Evolutionary conservation across 92 coral and sea anemone species (phyloP).

Genomic region (Porites lobata): DNA sequence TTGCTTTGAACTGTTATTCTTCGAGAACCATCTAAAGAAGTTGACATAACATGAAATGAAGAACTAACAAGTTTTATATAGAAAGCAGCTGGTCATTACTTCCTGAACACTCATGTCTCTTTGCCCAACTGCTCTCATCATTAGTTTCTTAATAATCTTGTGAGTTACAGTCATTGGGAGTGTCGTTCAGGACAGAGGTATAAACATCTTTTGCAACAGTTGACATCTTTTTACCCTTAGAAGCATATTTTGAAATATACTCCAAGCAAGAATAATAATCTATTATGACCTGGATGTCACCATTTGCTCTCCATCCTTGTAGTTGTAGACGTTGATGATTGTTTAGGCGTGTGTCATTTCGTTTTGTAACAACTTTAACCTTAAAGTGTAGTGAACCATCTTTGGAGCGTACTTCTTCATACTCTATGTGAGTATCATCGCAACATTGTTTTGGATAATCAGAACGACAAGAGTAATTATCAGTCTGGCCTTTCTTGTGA

Average conservation of each 20-base stretch:
- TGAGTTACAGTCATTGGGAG: conserved; percentile 8
- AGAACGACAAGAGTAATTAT: conserved; percentile 51
- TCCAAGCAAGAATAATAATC: conserved; percentile 66
- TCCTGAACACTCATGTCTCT: conserved; percentile 51
- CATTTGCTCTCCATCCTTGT: conserved; percentile 69
- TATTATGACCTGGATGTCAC: conserved; percentile 65
- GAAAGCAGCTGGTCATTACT: conserved; percentile 58
- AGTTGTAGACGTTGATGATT: conserved; percentile 53
- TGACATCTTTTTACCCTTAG: conserved; percentile 60
- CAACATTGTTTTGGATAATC: conserved; percentile 45
- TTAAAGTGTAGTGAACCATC: conserved; percentile 25
- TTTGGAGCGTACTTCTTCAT: conserved; percentile 31
- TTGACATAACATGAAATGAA: conserved; percentile 36
- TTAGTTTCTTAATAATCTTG: conserved; percentile 12
- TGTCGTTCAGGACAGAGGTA: conserved; percentile 20
- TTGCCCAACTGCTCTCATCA: conserved; percentile 53
- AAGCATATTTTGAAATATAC: conserved; percentile 58
- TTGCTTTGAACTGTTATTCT: conserved; percentile 13
- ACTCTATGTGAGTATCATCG: conserved; percentile 37
- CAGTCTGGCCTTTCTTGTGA: conserved; percentile 7
- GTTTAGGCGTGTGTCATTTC: conserved; percentile 52
- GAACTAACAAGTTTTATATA: conserved; percentile 38
- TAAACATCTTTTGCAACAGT: conserved; percentile 52
- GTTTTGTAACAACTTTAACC: conserved; percentile 53
- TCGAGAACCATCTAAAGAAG: conserved; percentile 47